A percentile compares a stretch with the other conserved stretches of the same genome.
Evolutionary conservation across 1,140 invertebrate species (phyloP).

Genomic region (Meloidogyne hapla): DNA sequence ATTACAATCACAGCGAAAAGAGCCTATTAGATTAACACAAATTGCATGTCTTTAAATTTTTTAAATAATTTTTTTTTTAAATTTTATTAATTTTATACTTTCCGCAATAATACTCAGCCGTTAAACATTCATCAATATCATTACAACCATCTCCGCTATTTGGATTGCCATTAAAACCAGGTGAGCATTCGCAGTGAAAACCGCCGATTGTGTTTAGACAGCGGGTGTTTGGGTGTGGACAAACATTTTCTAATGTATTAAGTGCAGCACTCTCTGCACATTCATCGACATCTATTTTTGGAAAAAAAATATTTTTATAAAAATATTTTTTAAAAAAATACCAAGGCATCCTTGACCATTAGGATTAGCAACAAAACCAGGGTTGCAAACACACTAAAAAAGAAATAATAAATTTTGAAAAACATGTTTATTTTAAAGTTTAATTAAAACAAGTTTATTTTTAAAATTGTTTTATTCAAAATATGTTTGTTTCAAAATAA

Average conservation of each 20-base stretch:
- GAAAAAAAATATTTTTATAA: conserved; percentile 9
- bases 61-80: neutral
- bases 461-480: neutral
- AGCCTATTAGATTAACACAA: conserved; percentile 39
- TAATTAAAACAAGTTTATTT: neutral
- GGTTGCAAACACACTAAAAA: conserved; percentile 42
- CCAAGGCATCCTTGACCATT: conserved; percentile 36
- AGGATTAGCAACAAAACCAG: conserved; percentile 38
- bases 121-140: conserved; percentile 49
- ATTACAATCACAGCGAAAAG: conserved; percentile 42
- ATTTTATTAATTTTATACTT: conserved; percentile 9
- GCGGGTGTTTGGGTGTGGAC: conserved; percentile 36
- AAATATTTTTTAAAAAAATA: conserved; percentile 19
- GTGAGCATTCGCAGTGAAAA: conserved; percentile 42
- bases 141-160: conserved; percentile 32
- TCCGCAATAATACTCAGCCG: conserved; percentile 40
- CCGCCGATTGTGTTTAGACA: conserved; percentile 43
- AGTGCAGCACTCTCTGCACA: conserved; percentile 16
- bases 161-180: conserved; percentile 40
- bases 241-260: conserved; percentile 26
- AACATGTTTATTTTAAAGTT: neutral
- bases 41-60: conserved; percentile 25
- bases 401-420: neutral
- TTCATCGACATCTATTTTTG: conserved; percentile 45
- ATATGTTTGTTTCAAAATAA: neutral